A percentile compares a stretch with the other conserved stretches of the same genome.
These are phyloP conservation scores for Cochlearius cochlearius DNA, from an alignment of 2,113 vertebrate genomes.

Conservation along the genomic window DNA sequence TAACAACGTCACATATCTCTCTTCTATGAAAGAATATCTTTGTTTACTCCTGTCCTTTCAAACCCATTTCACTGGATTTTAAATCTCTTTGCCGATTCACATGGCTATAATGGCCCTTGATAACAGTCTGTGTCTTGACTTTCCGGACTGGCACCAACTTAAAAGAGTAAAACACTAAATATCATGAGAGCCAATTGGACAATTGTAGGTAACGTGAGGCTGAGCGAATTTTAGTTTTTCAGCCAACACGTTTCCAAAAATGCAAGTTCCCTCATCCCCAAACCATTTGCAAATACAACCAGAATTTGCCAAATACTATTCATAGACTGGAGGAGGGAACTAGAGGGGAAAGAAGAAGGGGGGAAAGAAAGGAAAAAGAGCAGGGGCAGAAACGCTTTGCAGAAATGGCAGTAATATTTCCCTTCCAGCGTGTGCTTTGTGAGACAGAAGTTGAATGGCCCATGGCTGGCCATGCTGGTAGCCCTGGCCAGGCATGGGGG, in stretches of 20 bases:
- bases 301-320: not conserved
- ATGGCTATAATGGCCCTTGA: not conserved
- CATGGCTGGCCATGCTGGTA: fast-evolving
- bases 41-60: not conserved
- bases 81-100: not conserved
- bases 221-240: not conserved
- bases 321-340: too few species aligned
- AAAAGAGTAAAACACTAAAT: not conserved
- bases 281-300: not conserved
- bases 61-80: not conserved
- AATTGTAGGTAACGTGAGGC: not conserved
- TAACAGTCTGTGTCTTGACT: not conserved
- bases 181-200: not conserved
- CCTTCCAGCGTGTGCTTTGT: not conserved
- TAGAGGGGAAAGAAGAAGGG: too few species aligned
- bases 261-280: not conserved
- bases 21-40: not conserved
- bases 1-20: not conserved
- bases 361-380: not conserved
- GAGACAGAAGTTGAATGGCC: not conserved
- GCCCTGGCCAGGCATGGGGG: not conserved
- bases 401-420: not conserved
- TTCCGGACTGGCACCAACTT: not conserved
- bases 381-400: not conserved
- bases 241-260: not conserved